These are phyloP conservation scores for Myotis yumanensis DNA, from an alignment of 2,113 vertebrate genomes.

Conservation along the genomic window DNA sequence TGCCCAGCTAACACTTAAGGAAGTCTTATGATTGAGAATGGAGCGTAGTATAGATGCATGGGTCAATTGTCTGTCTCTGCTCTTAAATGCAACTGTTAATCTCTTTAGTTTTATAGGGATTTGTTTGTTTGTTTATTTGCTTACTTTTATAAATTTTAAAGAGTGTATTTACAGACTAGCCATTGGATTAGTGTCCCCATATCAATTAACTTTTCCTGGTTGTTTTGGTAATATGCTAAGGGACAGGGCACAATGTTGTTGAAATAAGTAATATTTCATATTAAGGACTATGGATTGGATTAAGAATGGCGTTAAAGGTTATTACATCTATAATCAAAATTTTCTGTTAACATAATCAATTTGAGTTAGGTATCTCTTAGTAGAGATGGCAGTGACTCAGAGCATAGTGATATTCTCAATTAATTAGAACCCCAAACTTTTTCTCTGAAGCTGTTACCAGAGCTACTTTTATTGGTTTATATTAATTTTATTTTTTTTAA, in stretches of 20 bases:
- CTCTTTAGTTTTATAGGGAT: background rate
- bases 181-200: background rate
- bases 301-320: background rate
- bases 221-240: background rate
- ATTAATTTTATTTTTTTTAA: background rate
- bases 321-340: background rate
- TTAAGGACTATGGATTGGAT: background rate
- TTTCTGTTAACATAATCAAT: background rate
- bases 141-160: background rate
- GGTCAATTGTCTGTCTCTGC: background rate
- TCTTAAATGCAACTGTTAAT: background rate
- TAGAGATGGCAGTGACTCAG: background rate
- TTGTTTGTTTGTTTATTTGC: background rate
- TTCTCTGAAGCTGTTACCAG: background rate
- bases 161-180: background rate
- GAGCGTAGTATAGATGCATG: background rate
- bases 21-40: background rate
- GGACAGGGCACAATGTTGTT: accelerated
- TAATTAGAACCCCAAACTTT: background rate
- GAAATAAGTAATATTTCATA: background rate
- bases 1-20: background rate
- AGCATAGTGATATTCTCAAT: background rate
- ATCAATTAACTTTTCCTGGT: background rate
- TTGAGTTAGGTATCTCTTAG: background rate
- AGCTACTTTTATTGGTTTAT: background rate